These are phyloP conservation scores for Silurus asotus DNA, from an alignment of 2,113 vertebrate species.

Conservation along the genomic window DNA sequence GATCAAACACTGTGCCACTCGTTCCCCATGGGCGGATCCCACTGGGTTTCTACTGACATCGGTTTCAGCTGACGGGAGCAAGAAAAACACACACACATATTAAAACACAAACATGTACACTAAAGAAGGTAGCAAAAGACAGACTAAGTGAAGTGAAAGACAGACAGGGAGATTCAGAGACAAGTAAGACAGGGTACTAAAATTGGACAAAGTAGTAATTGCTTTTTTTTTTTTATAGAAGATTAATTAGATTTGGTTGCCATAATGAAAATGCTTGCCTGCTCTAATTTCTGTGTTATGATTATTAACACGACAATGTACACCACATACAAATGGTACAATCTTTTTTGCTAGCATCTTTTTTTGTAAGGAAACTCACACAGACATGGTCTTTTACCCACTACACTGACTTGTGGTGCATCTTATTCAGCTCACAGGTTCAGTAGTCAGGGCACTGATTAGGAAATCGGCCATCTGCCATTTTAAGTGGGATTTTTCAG, in stretches of 20 bases:
- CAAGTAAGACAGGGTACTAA: background rate
- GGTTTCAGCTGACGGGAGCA: conserved; percentile 72
- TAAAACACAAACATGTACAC: conserved; percentile 47
- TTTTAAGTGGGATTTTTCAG: too few relatives aligned
- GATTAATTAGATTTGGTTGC: background rate
- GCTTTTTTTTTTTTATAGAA: background rate
- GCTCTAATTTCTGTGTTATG: background rate
- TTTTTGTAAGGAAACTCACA: too few relatives aligned
- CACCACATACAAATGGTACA: background rate
- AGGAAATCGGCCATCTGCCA: too few relatives aligned
- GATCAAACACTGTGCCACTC: conserved; percentile 72
- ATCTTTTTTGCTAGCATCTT: background rate
- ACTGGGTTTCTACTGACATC: conserved; percentile 68
- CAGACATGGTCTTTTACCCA: too few relatives aligned
- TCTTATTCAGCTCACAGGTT: too few relatives aligned
- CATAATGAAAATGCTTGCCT: background rate
- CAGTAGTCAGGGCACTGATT: too few relatives aligned
- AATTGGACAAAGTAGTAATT: background rate
- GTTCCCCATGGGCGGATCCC: conserved; percentile 63
- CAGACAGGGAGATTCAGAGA: background rate
- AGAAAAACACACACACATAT: conserved; percentile 62
- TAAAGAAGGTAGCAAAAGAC: conserved; percentile 30
- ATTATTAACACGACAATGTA: background rate
- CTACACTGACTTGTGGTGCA: too few relatives aligned
- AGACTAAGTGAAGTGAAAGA: conserved; percentile 4